phyloP scores from a whole-genome alignment of 2,113 vertebrate genomes.

The Gulo gulo region DNA sequence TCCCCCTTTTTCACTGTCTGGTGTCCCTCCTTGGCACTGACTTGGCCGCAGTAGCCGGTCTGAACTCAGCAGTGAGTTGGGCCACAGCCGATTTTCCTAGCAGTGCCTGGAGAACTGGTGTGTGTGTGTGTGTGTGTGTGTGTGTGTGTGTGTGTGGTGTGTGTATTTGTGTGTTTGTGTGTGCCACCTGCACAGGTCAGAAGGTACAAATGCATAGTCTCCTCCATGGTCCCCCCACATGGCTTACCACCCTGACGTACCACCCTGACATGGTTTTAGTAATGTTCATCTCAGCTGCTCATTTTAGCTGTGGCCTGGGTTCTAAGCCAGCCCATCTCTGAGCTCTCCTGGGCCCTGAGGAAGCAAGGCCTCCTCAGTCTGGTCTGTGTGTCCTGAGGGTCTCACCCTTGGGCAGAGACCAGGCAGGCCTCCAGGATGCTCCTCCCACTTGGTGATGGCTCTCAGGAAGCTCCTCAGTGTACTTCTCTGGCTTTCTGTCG shows the following conservation, averaged over 20 bases:
- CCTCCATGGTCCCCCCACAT: neutral
- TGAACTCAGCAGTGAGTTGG: neutral
- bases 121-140: no score
- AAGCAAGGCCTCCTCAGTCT: neutral
- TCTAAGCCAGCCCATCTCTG: neutral
- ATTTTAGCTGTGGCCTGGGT: neutral
- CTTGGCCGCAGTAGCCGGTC: no score
- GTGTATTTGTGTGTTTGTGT: no score
- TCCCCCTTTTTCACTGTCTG: neutral
- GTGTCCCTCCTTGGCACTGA: neutral
- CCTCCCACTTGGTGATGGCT: neutral
- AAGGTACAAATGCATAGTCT: accelerated
- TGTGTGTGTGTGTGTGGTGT: no score
- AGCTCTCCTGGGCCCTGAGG: neutral
- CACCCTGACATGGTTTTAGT: neutral
- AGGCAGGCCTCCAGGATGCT: accelerated
- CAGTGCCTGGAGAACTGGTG: neutral
- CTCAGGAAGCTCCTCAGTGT: accelerated
- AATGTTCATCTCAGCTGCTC: neutral
- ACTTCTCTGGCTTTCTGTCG: neutral
- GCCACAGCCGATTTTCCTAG: neutral
- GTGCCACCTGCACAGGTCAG: neutral
- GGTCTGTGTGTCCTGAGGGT: neutral
- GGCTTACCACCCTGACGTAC: no score
- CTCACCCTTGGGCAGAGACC: neutral